These are phyloP conservation scores for Encarsia formosa DNA, from an alignment of 2,888 invertebrate species.

Conservation along the genomic window DNA sequence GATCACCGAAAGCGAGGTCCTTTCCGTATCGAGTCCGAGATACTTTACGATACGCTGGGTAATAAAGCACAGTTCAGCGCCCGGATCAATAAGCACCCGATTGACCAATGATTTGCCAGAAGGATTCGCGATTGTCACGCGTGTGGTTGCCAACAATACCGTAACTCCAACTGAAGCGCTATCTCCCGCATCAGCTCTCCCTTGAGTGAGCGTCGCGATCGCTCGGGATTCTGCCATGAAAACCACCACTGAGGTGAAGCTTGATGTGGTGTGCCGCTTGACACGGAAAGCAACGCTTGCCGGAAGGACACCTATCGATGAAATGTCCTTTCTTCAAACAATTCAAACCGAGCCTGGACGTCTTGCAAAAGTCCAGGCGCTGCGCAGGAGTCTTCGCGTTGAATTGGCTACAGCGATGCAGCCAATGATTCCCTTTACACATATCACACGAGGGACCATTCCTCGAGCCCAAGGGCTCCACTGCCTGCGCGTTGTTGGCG, in stretches of 20 bases:
- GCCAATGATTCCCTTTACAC: neutral
- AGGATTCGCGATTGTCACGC: neutral
- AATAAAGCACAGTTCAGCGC: neutral
- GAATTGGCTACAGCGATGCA: no score
- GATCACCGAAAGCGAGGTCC: no score
- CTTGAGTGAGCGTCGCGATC: no score
- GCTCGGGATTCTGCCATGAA: neutral
- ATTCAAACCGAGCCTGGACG: neutral
- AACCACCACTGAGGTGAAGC: no score
- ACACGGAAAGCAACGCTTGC: neutral
- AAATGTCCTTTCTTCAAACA: neutral
- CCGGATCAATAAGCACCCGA: slow-evolving; percentile 1
- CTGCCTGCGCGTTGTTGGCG: neutral
- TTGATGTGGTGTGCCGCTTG: neutral
- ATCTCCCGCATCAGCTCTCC: neutral
- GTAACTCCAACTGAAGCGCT: neutral
- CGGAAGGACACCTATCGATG: neutral
- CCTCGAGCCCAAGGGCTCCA: neutral
- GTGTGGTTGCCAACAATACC: neutral
- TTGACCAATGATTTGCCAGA: neutral
- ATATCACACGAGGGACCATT: neutral
- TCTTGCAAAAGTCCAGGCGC: no score
- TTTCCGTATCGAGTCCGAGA: no score
- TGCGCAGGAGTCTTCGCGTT: no score
- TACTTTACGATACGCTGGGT: neutral